Evolutionary conservation across 2,797 vertebrate species (phyloP), one percentile per base, ranked within the genome.

Genomic region (Trachurus trachurus): DNA sequence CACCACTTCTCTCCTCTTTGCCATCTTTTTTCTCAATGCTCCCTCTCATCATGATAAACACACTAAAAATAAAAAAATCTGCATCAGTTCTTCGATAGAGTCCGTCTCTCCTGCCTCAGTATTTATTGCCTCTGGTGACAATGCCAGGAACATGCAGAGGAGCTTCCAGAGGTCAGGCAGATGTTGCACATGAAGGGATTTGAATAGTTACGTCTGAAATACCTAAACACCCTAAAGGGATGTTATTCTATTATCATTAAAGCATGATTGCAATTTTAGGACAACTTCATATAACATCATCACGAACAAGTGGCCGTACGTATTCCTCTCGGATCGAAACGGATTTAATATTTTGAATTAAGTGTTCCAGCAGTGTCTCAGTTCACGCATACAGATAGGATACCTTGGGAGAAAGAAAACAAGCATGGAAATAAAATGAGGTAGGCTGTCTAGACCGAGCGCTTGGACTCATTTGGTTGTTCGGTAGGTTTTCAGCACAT

Each of bases 141-240:
- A 90, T 89, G 90, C 85, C 89, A 93, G 78, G 88, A 88, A 90
- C 85, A 66, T 56, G 54, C 71, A 66, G 54, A 72, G 77, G 86
- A 88, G 87, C 75, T 17, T 89, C 87, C 90, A 92, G 80, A 90
- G 94, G 87, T 93, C 89, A 92, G 88, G 83, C 92, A 95, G 89
- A 89, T 93, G 81, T 90, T 93, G 68, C 29, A 64, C 90, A 83
- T 79, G 53, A 86, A 66, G 66, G 53, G 66, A 84, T 76, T 75
- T 66, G 22, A 82, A 62, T 62, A 49, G 73, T 66, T 80, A 22
- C 75, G 77, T 87, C 80, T 89, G 47, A 65, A 81, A 82, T 72
- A 76, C 59, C 66, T 44, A 74, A 82, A 90, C 42, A 77, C 29
- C 74, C 68, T 40, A 37, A 57, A 76, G 71, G 83, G 70, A 74